Base-by-base conservation (phyloP, 1,140 invertebrate genomes). In the Amyelois transitella region DNA sequence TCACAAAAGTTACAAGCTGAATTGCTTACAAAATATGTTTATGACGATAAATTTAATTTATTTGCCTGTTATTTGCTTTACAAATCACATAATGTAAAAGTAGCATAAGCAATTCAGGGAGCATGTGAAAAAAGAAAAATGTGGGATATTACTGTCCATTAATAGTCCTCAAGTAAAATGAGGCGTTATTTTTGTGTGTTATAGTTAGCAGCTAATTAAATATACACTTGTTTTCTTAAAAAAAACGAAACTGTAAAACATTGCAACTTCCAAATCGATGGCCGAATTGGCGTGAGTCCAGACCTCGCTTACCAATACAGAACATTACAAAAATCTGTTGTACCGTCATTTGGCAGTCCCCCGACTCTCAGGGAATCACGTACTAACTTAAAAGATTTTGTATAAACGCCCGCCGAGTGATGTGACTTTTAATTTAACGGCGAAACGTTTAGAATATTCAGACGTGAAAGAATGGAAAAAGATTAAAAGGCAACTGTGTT, bases 251-350 rank as follows among this genome's bases (percentile, higher is more conserved):
- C 17, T 14, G 56, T 62, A 57, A 66, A 71, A 75, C 72, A 77
- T 77, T 75, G 65, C 70, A 60, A 75, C 77, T 60, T 81, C 79
- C 74, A 77, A 83, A 83, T 83, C 80, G 80, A 83, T 83, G 78
- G 58, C 80, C 78, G 77, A 78, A 80, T 83, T 83, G 80, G 80
- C 80, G 20, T 45, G 24, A 22, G 62, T 72, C 80, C 80, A 83
- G 70, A 79, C 80, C 76, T 62, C 70, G 72, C 75, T 81, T 75
- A 80, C 80, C 80, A 80, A 80, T 81, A 84, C 76, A 77, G 75
- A 72, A 68, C 76, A 81, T 83, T 83, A 81, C 78, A 83, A 83
- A 83, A 83, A 83, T 83, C 75, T 83, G 80, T 83, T 83, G 78
- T 83, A 72, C 62, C 72, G 68, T 73, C 72, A 78, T 81, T 81